Evolutionary conservation across 2,113 vertebrate genomes (phyloP).

Genomic region (Podarcis muralis): DNA sequence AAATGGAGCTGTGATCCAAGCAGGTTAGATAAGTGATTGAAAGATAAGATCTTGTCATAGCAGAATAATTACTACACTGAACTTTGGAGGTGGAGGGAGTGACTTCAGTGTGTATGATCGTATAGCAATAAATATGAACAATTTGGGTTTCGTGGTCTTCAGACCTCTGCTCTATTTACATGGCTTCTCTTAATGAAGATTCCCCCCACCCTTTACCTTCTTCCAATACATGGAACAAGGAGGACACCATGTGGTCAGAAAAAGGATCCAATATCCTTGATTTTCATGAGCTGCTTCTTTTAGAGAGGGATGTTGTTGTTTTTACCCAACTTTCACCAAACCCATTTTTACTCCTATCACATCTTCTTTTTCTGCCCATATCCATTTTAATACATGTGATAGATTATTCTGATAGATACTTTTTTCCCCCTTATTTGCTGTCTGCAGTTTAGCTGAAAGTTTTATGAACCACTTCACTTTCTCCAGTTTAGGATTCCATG

Average conservation of each 20-base stretch:
- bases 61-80: constrained; percentile 46
- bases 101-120: background rate
- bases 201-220: constrained; percentile 30
- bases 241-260: constrained; percentile 66
- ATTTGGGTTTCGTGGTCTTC: constrained; percentile 33
- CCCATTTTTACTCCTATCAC: background rate
- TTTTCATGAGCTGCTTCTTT: constrained; percentile 6
- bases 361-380: background rate
- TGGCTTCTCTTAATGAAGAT: constrained; percentile 28
- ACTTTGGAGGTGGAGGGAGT: constrained; percentile 18
- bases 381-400: too few species aligned
- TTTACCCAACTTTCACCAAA: background rate
- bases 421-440: background rate
- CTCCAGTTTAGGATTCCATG: background rate
- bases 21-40: constrained; percentile 36
- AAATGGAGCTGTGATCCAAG: constrained; percentile 32
- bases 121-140: constrained; percentile 28
- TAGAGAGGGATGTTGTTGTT: background rate
- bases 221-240: constrained; percentile 44
- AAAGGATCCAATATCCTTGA: constrained; percentile 37
- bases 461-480: background rate
- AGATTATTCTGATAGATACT: background rate
- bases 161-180: constrained; percentile 34
- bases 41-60: constrained; percentile 23
- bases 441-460: background rate